These are phyloP conservation scores for Dasyurus viverrinus DNA, from an alignment of 2,113 vertebrate genomes.

Conservation along the genomic window DNA sequence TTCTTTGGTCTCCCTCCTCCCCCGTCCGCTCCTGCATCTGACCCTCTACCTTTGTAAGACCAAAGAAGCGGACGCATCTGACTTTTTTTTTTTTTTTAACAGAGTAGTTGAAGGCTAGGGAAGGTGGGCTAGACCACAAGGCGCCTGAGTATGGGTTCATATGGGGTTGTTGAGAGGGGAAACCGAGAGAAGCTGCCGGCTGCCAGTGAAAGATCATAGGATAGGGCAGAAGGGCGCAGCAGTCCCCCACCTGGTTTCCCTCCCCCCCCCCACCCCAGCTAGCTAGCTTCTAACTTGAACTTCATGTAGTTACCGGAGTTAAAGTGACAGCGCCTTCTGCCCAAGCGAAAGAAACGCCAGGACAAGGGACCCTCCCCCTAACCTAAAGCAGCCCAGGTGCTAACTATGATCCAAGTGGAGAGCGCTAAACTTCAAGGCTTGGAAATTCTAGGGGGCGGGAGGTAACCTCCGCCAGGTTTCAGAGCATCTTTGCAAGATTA, in stretches of 20 bases:
- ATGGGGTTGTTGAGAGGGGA: neutral
- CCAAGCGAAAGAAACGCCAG: conserved; percentile 5
- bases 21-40: neutral
- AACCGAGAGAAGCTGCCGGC: neutral
- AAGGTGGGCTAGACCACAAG: conserved; percentile 11
- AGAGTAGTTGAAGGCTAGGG: neutral
- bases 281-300: conserved; percentile 72
- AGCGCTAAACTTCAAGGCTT: conserved; percentile 57
- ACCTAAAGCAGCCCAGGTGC: neutral
- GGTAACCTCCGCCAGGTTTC: conserved; percentile 42
- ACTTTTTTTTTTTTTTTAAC: neutral
- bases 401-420: conserved; percentile 29
- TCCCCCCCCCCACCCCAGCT: conserved; percentile 39
- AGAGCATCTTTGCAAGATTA: conserved; percentile 63
- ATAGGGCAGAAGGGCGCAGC: neutral
- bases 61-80: neutral
- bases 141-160: neutral
- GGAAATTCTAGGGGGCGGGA: neutral
- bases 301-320: conserved; percentile 70
- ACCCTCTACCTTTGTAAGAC: neutral
- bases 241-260: neutral
- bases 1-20: conserved; percentile 15
- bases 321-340: conserved; percentile 30
- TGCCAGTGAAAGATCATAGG: neutral
- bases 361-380: neutral